Evolutionary conservation across 2,113 vertebrate species (phyloP), one percentile per base, ranked within the genome.

Genomic region (Stigmatopora nigra): DNA sequence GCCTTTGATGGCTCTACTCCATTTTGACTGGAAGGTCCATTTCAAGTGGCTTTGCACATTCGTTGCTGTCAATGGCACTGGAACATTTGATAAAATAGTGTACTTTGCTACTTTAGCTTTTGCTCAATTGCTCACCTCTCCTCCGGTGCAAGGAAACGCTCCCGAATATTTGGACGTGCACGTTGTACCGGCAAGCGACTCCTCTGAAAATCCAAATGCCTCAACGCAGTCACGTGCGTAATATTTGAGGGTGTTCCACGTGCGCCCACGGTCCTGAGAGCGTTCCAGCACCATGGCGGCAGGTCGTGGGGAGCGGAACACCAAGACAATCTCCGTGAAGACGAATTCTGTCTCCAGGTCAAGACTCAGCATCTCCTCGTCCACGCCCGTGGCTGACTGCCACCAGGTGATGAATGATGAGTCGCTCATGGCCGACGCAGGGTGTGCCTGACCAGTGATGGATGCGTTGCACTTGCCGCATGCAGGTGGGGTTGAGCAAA

Each of bases 341-440:
- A 95, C 93, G 87, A 99, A 98, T 71, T 92, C 65, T 0, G 92
- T 83, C 84, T 97, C 96, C 83, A 97, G 80, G 82, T 98, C 92
- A 77, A 99, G 79, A 78, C 85, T 94, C 78, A 98, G 89, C 72
- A 82, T 92, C 83, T 98, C 96, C 1, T 49, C 78, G 51, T 78
- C 53, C 8, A 82, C 81, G 0, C 91, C 92, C 71, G 74, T 87
- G 0, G 93, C 91, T 0, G 96, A 96, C 84, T 98, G 96, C 96
- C 96, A 99, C 96, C 96, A 98, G 0, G 94, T 95, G 67, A 86
- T 90, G 90, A 98, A 98, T 0, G 95, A 88, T 0, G 94, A 99
- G 82, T 99, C 96, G 4, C 91, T 93, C 96, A 99, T 97, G 78
- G 93, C 92, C 0, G 92, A 85, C 0, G 96, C 75, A 2, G 84